These are phyloP conservation scores for Lepidurus couesii DNA, from an alignment of 1,140 invertebrate species.

Conservation along the genomic window DNA sequence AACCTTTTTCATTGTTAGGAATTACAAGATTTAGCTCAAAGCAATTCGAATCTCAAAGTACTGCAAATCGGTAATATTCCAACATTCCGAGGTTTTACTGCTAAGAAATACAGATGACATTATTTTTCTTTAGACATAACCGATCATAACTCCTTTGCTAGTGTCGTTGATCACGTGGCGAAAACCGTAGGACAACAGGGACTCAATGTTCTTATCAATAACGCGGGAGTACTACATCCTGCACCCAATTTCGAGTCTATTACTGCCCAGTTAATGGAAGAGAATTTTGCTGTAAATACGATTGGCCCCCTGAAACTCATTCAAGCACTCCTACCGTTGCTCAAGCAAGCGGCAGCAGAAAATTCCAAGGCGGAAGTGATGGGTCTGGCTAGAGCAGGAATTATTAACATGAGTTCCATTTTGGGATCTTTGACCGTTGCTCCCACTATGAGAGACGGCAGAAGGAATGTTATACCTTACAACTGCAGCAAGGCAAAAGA, in stretches of 20 bases:
- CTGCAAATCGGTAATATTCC: slow-evolving; percentile 28
- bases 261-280: slow-evolving; percentile 61
- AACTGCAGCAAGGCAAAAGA: slow-evolving; percentile 31
- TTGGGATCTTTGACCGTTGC: slow-evolving; percentile 62
- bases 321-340: slow-evolving; percentile 41
- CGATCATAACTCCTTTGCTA: slow-evolving; percentile 55
- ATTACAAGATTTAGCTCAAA: slow-evolving; percentile 28
- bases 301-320: slow-evolving; percentile 74
- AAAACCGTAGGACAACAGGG: slow-evolving; percentile 56
- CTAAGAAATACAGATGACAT: not conserved
- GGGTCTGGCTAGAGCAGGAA: slow-evolving; percentile 49
- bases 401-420: slow-evolving; percentile 77
- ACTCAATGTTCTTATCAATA: slow-evolving; percentile 78
- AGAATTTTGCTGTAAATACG: slow-evolving; percentile 67
- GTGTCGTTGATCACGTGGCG: slow-evolving; percentile 53
- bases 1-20: slow-evolving; percentile 24
- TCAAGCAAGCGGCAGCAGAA: slow-evolving; percentile 62
- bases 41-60: slow-evolving; percentile 26
- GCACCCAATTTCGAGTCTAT: slow-evolving; percentile 64
- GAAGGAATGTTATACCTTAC: slow-evolving; percentile 27
- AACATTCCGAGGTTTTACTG: not conserved
- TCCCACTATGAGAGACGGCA: slow-evolving; percentile 22
- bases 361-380: slow-evolving; percentile 40
- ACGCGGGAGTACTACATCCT: slow-evolving; percentile 70
- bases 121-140: slow-evolving; percentile 52